Base-by-base conservation (phyloP, 2,113 vertebrate genomes). In the Dipodomys ordii region DNA sequence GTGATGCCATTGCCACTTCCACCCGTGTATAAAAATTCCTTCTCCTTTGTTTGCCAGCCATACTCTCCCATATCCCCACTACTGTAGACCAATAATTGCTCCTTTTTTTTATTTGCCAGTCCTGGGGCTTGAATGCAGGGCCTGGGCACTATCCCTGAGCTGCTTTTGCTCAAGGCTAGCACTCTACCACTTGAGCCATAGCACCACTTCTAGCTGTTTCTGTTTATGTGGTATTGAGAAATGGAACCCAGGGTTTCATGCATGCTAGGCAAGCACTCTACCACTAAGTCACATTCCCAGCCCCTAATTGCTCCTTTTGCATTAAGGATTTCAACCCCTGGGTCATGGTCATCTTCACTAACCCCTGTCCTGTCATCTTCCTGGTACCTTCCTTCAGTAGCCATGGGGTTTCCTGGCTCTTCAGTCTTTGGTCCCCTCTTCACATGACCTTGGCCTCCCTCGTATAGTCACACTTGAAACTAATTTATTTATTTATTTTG, bases 401-500 rank as follows among this genome's bases (percentile, higher is more conserved):
- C n/a, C 80, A 15, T 12, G 65, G 68, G 22, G 6, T 35, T 57
- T 87, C 82, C 28, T 46, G 12, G 46, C 15, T 23, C 53, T 60
- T 78, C 49, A 83, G 67, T 71, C 53, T 27, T 91, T 74, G 16
- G 46, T 68, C 81, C 87, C 53, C 72, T 81, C 11, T 76, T 91
- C 62, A 83, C 6, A 57, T 90, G 39, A 57, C 73, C 20, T 49
- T 6, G 18, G 74, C 27, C 69, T 64, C 49, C 30, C n/a, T 93
- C 27, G 49, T 30, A 18, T 23, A 30, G 68, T 77, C 88, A 68
- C 65, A 87, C 44, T 71, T 69, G 64, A 84, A 83, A 60, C 68
- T 83, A 20, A 39, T 39, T 39, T 39, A 39, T 39, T 39, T 39
- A 39, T 39, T 39, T 39, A 39, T 39, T 39, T 39, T 39, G 39